phyloP scores from a whole-genome alignment of 2,888 invertebrate species.

The Euplexia lucipara region DNA sequence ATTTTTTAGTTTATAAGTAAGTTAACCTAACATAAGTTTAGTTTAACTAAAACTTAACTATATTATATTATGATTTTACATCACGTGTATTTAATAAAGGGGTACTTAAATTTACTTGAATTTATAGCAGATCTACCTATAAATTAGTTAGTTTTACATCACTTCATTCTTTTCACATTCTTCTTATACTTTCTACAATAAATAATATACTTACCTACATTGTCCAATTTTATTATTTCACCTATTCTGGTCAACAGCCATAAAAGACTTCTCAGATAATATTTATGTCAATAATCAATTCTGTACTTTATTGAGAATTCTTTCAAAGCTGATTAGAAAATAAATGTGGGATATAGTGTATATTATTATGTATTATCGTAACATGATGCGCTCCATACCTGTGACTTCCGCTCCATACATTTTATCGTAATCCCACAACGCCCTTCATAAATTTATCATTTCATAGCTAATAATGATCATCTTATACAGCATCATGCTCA shows the following conservation, averaged over 20 bases:
- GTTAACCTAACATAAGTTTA: no score
- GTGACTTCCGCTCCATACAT: conserved; percentile 64
- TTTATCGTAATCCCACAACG: conserved; percentile 63
- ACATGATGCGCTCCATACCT: conserved; percentile 50
- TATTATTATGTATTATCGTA: conserved; percentile 11
- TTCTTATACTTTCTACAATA: conserved; percentile 1
- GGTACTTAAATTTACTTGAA: no score
- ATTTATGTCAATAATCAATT: conserved; percentile 30
- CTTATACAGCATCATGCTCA: conserved; percentile 66
- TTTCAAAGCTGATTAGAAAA: conserved; percentile 34
- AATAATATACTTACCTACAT: neutral
- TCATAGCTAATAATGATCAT: conserved; percentile 67
- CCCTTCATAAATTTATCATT: conserved; percentile 65
- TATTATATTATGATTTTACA: no score
- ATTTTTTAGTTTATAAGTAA: no score
- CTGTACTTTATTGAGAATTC: conserved; percentile 23
- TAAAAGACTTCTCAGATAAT: neutral
- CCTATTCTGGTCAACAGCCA: neutral
- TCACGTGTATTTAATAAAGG: no score
- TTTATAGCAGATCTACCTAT: no score
- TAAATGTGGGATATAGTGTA: conserved; percentile 40
- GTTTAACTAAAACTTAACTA: no score
- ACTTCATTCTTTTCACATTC: no score
- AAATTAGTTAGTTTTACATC: no score
- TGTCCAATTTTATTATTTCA: conserved; percentile 1